Base-by-base conservation (phyloP, 2,888 invertebrate species). In the Eupithecia vulgata region DNA sequence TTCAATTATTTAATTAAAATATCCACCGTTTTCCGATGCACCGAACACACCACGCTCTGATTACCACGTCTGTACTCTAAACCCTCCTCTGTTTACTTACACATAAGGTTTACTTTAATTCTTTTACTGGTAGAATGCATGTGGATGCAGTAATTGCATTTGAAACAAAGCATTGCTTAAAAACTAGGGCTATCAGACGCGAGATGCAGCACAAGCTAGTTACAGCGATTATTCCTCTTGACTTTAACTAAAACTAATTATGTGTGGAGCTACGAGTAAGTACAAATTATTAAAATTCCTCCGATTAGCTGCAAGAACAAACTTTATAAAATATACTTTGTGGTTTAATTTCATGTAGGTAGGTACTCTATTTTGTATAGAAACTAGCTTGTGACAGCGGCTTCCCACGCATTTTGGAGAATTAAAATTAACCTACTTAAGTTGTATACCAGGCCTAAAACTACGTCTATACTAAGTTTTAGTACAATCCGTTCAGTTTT, bases 21-120 rank as follows among this genome's bases (percentile, higher is more conserved):
- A 78, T 81, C 78, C 79, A 83, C 83, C 85, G 84, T 84, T 85
- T 87, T 85, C 83, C 83, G 84, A 85, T 88, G 86, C 87, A 85
- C 82, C 76, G 74, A 73, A 71, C 77, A 78, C 83, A 85, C 75
- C 79, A 82, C 84, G 87, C 85, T 88, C 87, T 87, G 81, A 84
- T 87, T 86, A 82, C 68, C 78, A 70, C 71, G 37, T 30, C 25
- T 17, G 21, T 74, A 81, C 15, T 67, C 73, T 13, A 82, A 80
- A 82, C 62, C 78, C 72, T 67, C 70, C 81, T 76, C 74, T 84
- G 80, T 5, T 0, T 0, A 0, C 34, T 40, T 65, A 6, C 37
- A 15, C 21, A 78, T 83, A 84, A 69, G 80, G 81, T 76, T 68
- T 25, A 81, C 62, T 68, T 67, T 59, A 57, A 5, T 13, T 57